Base-by-base conservation (phyloP, 2,888 invertebrate species). In the Hirtodrosophila alboralis region DNA sequence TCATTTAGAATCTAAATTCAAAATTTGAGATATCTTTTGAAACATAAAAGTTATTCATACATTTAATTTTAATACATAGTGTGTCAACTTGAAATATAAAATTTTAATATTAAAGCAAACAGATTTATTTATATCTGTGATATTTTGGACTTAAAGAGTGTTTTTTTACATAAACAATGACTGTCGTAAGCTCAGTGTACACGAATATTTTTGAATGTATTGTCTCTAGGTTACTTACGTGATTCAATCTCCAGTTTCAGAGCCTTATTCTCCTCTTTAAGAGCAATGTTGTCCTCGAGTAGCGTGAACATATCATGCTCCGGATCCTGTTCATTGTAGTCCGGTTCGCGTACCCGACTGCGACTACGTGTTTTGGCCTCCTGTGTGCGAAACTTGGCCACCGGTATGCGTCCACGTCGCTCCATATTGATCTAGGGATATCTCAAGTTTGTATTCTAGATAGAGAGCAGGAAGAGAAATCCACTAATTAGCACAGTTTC, bases 341-440 rank as follows among this genome's bases (percentile, higher is more conserved):
- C 90, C 1, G 89, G 89, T 38, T 90, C 90, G 5, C 90, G 84
- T 2, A 90, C 89, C 26, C 89, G 87, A 65, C 90, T 90, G 18
- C 90, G 81, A 57, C 90, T 90, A n/a, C 90, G 87, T 0, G 89
- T 89, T 69, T 90, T 90, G 4, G 89, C 89, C 60, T 90, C 90
- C 61, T 89, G 87, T 3, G 89, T 90, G 23, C 90, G 90, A 71
- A 89, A 90, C 61, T 88, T 90, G 36, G 90, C 90, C 23, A 90
- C 89, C 2, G 90, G 90, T 49, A 90, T 90, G 41, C 90, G 88
- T 37, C 90, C 90, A 33, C 90, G 88, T 47, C 90, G 85, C 62
- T 90, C 89, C 90, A 90, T 90, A 9, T 21, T 59, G 13, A 4
- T 1, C 9, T 36, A 41, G 6, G 1, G 1, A 2, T 4, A 23